Conservation (phyloP, 2,797 vertebrate genomes). For the Manis pentadactyla region DNA sequence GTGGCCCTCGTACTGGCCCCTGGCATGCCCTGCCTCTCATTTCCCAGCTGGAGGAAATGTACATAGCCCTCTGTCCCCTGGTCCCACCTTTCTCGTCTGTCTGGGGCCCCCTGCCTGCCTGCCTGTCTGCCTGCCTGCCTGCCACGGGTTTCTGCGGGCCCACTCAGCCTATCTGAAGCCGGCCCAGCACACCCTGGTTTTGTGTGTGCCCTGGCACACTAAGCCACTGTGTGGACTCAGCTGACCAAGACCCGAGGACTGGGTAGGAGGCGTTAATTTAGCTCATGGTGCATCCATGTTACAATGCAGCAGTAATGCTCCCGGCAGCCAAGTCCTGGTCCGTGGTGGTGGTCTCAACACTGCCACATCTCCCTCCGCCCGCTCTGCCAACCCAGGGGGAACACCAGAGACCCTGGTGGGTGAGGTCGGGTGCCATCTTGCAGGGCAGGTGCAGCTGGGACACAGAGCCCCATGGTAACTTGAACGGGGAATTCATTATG, state of each 20-base stretch:
- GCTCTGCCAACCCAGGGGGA: not conserved
- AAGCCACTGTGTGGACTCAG: not conserved
- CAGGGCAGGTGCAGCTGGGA: too few relatives aligned
- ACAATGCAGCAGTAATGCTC: not conserved
- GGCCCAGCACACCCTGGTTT: fast-evolving
- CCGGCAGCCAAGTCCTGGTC: not conserved
- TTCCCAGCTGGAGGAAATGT: not conserved
- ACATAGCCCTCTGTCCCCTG: too few relatives aligned
- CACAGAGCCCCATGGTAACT: fast-evolving
- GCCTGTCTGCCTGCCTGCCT: too few relatives aligned
- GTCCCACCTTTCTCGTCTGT: not conserved
- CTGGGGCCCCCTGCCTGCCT: not conserved
- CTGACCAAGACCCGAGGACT: not conserved
- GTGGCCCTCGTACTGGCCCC: not conserved
- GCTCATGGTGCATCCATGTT: fast-evolving
- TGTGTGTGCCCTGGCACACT: too few relatives aligned
- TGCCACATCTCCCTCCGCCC: not conserved
- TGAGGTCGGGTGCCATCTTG: not conserved
- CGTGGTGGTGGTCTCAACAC: not conserved
- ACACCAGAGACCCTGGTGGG: not conserved
- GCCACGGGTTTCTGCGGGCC: not conserved
- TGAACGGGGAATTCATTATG: fast-evolving
- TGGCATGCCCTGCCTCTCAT: not conserved
- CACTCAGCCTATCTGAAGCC: not conserved
- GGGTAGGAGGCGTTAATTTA: too few relatives aligned